Conservation (phyloP, 2,113 vertebrate genomes). For the Ptyas mucosa region DNA sequence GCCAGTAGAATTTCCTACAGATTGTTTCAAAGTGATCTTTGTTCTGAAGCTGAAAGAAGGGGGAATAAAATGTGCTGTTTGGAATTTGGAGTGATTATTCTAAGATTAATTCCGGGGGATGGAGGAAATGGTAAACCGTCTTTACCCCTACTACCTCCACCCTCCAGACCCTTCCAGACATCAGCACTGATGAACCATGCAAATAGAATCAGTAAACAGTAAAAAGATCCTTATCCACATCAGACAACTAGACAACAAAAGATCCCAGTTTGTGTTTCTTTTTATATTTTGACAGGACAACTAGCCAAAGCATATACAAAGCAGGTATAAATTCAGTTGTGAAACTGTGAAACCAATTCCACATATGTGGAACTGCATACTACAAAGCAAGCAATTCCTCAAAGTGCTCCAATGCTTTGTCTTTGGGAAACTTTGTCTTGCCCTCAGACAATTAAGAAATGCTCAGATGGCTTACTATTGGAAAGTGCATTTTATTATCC, state of each 20-base stretch:
- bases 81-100: neutral
- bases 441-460: neutral
- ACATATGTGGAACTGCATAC: neutral
- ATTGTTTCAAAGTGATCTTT: neutral
- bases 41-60: neutral
- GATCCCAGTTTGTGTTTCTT: too few relatives aligned
- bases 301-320: neutral
- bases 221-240: too few relatives aligned
- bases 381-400: neutral
- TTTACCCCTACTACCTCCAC: too few relatives aligned
- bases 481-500: neutral
- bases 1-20: neutral
- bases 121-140: neutral
- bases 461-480: too few relatives aligned
- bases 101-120: neutral
- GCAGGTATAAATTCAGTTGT: neutral
- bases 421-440: neutral
- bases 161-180: too few relatives aligned
- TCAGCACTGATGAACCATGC: too few relatives aligned
- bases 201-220: too few relatives aligned
- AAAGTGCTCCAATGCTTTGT: neutral
- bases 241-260: neutral
- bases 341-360: neutral
- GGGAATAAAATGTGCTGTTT: neutral
- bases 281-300: neutral